phyloP scores from a whole-genome alignment of 1,140 invertebrate genomes.

The Meloidogyne floridensis region DNA sequence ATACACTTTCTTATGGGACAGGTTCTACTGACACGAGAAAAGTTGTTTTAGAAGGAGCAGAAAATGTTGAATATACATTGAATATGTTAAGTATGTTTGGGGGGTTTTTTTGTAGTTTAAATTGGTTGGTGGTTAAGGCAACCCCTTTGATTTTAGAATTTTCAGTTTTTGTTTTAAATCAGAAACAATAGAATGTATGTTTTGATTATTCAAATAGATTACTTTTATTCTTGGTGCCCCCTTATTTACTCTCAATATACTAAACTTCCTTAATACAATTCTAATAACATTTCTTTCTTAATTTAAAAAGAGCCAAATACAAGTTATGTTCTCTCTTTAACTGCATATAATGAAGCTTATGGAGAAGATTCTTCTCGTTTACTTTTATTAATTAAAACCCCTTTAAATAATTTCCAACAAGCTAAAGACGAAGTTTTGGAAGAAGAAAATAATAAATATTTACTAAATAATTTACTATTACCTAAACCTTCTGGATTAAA shows the following conservation, averaged over 20 bases:
- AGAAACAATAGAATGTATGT: too few species aligned
- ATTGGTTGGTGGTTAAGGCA: too few species aligned
- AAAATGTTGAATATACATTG: slow-evolving; percentile 13
- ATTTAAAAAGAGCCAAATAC: slow-evolving; percentile 49
- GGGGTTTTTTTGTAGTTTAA: background rate
- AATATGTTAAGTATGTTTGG: slow-evolving; percentile 12
- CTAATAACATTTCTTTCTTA: background rate
- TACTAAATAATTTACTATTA: background rate
- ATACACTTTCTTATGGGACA: slow-evolving; percentile 52
- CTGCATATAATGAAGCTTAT: slow-evolving; percentile 55
- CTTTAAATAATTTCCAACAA: background rate
- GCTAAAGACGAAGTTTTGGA: background rate
- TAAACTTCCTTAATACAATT: background rate
- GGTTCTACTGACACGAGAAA: slow-evolving; percentile 28
- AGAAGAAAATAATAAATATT: background rate
- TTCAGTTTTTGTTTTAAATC: too few species aligned
- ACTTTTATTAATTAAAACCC: slow-evolving; percentile 20
- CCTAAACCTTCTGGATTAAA: background rate
- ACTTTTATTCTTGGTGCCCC: too few species aligned
- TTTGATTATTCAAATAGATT: too few species aligned
- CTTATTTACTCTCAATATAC: background rate
- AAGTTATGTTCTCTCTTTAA: slow-evolving; percentile 52
- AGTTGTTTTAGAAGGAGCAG: slow-evolving; percentile 12
- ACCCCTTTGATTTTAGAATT: background rate
- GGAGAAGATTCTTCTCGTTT: slow-evolving; percentile 41